Base-by-base conservation (phyloP, 2,888 invertebrate species). In the Hedychridium roseum region DNA sequence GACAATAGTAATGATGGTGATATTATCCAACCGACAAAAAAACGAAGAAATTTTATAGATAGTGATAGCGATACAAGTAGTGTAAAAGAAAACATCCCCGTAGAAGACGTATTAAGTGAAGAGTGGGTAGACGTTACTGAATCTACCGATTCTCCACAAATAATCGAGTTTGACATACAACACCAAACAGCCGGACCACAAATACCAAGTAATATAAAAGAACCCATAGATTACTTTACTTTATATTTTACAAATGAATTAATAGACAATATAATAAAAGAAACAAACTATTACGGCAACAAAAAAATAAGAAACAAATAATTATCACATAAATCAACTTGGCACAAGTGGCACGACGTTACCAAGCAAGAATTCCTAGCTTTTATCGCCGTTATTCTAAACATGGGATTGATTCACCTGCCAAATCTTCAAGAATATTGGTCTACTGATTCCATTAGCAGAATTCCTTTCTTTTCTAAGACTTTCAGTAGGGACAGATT, bases 291-390 rank as follows among this genome's bases (percentile, higher is more conserved):
- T 55, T 55, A 54, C 39, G 56, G 46, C 12, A 43, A 41, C 9
- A 7, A 41, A 36, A 27, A 20, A 26, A 43, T 37, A n/a, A 38
- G 34, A 43, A 27, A 21, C 15, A 41, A 34, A 34, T 1, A 32
- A 15, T 34, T 57, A 14, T 39, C 43, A 45, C 30, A 17, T 16
- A 12, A 28, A 21, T 61, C 57, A 20, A 52, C 45, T 28, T 54
- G 61, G 57, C 41, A 51, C 15, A 53, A 27, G 9, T 60, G 53
- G 54, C 9, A 51, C 26, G 32, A 50, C 42, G 36, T 56, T 23
- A 38, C 36, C n/a, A 36, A 43, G 12, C 30, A 49, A 44, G 59
- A 61, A 54, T 55, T 60, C 38, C 44, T 28, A 38, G 60, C 53
- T 0, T 57, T 61, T 36, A 43, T 59, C 32, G 47, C 39, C 16